Percentiles rank a stretch among this genome's conserved stretches.
Evolutionary conservation across 2,888 invertebrate species (phyloP).

Genomic region (Latrodectus hesperus): DNA sequence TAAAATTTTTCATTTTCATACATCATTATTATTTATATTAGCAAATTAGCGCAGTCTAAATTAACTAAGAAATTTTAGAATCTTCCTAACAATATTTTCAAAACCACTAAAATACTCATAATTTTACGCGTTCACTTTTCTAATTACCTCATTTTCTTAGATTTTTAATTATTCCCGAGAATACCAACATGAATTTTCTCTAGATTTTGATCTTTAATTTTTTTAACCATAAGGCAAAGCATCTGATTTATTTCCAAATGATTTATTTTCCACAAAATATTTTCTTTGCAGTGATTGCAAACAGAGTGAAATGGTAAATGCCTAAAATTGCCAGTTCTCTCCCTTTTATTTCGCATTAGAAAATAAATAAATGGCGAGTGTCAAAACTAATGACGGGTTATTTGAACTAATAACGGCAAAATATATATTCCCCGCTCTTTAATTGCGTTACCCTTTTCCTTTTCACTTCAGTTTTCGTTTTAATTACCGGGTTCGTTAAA

Average conservation of each 20-base stretch:
- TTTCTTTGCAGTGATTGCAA: slow-evolving; percentile 25
- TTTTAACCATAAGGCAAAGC: not conserved
- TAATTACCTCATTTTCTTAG: not conserved
- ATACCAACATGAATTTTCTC: not conserved
- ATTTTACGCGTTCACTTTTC: not conserved
- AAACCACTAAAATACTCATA: not conserved
- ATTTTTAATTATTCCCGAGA: not conserved
- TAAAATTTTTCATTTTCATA: not conserved
- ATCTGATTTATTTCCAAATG: slow-evolving; percentile 13
- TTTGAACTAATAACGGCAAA: slow-evolving; percentile 34
- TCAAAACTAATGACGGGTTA: slow-evolving; percentile 44
- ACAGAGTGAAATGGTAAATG: slow-evolving; percentile 8
- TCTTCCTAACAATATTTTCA: not conserved
- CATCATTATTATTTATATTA: not conserved
- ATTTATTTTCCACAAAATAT: slow-evolving; percentile 28
- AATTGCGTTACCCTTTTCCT: slow-evolving; percentile 22
- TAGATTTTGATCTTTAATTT: not conserved
- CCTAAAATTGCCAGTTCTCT: slow-evolving; percentile 19
- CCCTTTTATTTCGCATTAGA: slow-evolving; percentile 25
- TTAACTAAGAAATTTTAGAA: not conserved
- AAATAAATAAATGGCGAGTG: slow-evolving; percentile 33
- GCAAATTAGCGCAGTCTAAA: not conserved
- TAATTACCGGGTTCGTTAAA: slow-evolving; percentile 36
- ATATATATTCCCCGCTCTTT: not conserved
- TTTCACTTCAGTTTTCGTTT: slow-evolving; percentile 18